Conservation (phyloP, 2,113 vertebrate species). For the Leptosomus discolor region DNA sequence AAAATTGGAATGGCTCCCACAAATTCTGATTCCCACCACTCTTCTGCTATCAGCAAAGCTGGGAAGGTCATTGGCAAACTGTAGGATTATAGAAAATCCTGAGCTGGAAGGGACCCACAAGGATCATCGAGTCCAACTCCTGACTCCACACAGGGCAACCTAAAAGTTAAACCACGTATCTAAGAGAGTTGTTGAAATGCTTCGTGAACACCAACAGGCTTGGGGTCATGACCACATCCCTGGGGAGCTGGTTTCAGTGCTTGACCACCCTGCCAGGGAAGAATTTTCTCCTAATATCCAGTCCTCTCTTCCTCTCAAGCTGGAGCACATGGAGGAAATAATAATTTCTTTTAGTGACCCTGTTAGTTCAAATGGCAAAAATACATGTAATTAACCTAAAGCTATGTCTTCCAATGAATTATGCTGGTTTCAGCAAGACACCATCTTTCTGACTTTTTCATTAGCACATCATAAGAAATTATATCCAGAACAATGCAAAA, state of each 20-base stretch:
- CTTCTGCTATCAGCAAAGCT: background rate
- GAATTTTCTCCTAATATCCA: background rate
- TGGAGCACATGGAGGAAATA: background rate
- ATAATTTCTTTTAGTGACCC: background rate
- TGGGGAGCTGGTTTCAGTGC: background rate
- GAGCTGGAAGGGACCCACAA: background rate
- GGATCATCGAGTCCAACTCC: background rate
- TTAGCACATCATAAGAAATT: background rate
- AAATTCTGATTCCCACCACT: background rate
- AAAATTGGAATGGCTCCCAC: background rate
- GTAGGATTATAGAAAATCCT: background rate
- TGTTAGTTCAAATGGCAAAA: background rate
- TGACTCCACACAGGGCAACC: background rate
- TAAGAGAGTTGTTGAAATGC: background rate
- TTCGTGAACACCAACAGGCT: background rate
- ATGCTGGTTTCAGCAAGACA: background rate
- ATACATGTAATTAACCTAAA: background rate
- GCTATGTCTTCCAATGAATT: background rate
- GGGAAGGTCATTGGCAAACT: background rate
- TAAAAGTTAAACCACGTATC: background rate
- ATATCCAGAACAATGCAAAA: background rate
- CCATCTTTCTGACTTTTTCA: background rate
- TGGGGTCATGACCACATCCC: background rate
- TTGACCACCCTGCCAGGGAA: background rate
- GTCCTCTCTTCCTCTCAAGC: background rate